Percentiles rank a stretch among this genome's conserved stretches.
phyloP scores from a whole-genome alignment of 1,140 invertebrate genomes.

The Contarinia nasturtii region DNA sequence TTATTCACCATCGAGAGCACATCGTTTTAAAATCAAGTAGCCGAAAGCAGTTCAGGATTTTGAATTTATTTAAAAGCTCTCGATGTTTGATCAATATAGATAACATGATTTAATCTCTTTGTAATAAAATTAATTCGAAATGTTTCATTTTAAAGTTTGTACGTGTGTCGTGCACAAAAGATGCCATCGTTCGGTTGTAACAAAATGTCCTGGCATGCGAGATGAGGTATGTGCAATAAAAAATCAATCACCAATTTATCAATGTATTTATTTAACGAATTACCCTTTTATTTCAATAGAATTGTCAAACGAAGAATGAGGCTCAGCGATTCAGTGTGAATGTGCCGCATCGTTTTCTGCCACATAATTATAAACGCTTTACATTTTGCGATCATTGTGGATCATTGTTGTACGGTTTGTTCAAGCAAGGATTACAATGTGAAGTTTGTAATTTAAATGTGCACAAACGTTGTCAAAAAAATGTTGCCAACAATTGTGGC shows the following conservation, averaged over 20 bases:
- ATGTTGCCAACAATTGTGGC: conserved; percentile 98
- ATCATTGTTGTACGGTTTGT: conserved; percentile 62
- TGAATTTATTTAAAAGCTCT: no score
- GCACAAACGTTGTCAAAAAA: conserved; percentile 96
- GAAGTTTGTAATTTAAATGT: conserved; percentile 96
- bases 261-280: no score
- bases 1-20: no score
- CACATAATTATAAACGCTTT: conserved; percentile 91
- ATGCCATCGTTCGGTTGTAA: conserved; percentile 84
- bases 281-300: conserved; percentile 2
- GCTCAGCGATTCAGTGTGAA: conserved; percentile 92
- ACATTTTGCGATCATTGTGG: conserved; percentile 99
- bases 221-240: conserved; percentile 44
- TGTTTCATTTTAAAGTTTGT: conserved; percentile 55
- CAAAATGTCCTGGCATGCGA: conserved; percentile 90
- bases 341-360: conserved; percentile 83
- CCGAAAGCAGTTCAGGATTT: no score
- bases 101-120: background rate
- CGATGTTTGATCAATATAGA: background rate
- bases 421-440: conserved; percentile 93
- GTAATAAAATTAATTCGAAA: background rate
- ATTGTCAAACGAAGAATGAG: conserved; percentile 15
- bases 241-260: no score
- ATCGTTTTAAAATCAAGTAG: no score
- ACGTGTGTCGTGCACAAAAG: conserved; percentile 96